phyloP scores from a whole-genome alignment of 2,797 vertebrate genomes.

The Podarcis siculus region DNA sequence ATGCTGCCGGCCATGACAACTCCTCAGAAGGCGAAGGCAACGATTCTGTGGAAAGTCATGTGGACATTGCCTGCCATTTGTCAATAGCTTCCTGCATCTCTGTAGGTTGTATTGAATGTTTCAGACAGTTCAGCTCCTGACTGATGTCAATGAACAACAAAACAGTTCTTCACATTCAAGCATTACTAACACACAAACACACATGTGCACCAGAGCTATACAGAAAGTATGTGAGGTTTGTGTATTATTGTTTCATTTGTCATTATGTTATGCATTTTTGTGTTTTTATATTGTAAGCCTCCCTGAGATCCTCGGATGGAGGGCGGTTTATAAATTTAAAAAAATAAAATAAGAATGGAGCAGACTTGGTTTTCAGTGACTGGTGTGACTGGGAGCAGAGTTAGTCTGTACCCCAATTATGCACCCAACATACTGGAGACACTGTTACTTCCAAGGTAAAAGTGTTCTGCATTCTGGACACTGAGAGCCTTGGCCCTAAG shows the following conservation, averaged over 20 bases:
- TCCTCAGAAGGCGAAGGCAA: not conserved
- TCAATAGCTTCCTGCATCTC: not conserved
- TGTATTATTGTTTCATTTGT: no score
- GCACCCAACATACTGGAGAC: not conserved
- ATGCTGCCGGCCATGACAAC: not conserved
- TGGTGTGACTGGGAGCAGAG: not conserved
- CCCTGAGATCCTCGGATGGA: no score
- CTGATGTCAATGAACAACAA: not conserved
- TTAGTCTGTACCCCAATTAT: not conserved
- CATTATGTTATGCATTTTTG: no score
- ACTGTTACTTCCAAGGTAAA: not conserved
- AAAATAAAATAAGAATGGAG: no score
- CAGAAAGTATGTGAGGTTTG: no score
- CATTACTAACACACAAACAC: not conserved
- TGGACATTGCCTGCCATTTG: not conserved
- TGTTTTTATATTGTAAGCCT: no score
- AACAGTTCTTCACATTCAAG: not conserved
- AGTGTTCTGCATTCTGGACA: not conserved
- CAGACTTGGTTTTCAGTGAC: not conserved
- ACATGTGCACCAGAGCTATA: not conserved
- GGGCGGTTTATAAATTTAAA: no score
- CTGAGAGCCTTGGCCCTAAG: not conserved
- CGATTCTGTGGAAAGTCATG: not conserved
- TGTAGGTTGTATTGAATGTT: not conserved
- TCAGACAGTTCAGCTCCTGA: not conserved